A percentile compares a stretch with the other conserved stretches of the same genome.
These are phyloP conservation scores for Dolichotis patagonum DNA, from an alignment of 2,113 vertebrate species.

Conservation along the genomic window DNA sequence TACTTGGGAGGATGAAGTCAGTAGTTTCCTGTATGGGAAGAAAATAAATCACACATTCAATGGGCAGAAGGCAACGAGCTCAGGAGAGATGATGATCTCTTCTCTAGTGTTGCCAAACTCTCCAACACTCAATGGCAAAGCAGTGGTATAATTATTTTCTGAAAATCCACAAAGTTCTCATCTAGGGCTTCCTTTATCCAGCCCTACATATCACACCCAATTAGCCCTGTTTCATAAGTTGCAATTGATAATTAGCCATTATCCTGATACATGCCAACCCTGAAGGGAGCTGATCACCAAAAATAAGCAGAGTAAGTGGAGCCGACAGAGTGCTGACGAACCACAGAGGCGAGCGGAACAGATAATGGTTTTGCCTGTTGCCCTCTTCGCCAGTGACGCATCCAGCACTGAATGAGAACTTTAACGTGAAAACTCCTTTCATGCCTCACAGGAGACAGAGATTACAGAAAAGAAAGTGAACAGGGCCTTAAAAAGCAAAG, in stretches of 20 bases:
- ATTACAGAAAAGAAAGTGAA: constrained; percentile 75
- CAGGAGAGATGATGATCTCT: neutral
- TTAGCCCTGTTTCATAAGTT: constrained; percentile 64
- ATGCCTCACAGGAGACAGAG: constrained; percentile 67
- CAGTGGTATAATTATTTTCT: constrained; percentile 66
- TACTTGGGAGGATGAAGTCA: constrained; percentile 4
- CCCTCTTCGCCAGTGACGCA: constrained; percentile 67
- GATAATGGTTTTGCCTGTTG: constrained; percentile 61
- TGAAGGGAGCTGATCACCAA: constrained; percentile 69
- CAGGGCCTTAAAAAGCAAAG: constrained; percentile 65
- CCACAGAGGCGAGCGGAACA: constrained; percentile 65
- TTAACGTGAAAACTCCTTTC: constrained; percentile 54
- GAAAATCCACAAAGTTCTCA: constrained; percentile 54
- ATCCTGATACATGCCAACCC: constrained; percentile 14
- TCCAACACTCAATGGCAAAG: constrained; percentile 18
- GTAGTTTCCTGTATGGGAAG: neutral
- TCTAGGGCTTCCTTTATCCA: constrained; percentile 58
- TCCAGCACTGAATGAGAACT: constrained; percentile 73
- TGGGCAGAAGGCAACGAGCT: neutral
- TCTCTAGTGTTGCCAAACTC: neutral
- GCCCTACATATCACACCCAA: constrained; percentile 45
- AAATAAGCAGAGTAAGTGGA: constrained; percentile 74
- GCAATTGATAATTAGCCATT: constrained; percentile 70
- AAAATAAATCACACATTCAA: neutral
- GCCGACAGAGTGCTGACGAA: constrained; percentile 60